Conservation (phyloP, 2,888 invertebrate species). For the Anthrax anthrax region DNA sequence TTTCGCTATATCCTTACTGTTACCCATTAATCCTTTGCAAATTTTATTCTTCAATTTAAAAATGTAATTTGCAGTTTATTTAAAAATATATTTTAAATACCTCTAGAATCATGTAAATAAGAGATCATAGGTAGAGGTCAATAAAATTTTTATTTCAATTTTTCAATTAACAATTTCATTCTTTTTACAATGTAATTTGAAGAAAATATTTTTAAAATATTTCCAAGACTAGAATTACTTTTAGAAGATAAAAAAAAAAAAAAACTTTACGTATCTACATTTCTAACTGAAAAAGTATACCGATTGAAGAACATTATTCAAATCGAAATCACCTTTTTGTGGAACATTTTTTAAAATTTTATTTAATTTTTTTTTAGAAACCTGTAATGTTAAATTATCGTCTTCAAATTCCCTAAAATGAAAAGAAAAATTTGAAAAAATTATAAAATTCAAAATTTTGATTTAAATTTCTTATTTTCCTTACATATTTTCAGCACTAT, state of each 20-base stretch:
- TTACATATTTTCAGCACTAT: constrained; percentile 46
- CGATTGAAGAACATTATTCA: constrained; percentile 59
- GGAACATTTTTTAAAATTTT: constrained; percentile 49
- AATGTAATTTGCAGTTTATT: too few species aligned
- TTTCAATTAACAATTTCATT: too few species aligned
- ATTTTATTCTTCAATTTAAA: too few species aligned
- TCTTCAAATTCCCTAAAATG: constrained; percentile 37
- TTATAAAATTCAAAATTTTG: not conserved
- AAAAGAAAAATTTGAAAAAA: constrained; percentile 9
- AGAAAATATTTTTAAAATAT: too few species aligned
- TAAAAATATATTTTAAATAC: too few species aligned
- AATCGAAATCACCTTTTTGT: constrained; percentile 59
- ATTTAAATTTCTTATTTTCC: constrained; percentile 36
- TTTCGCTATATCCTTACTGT: too few species aligned
- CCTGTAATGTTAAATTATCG: constrained; percentile 18
- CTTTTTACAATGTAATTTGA: too few species aligned
- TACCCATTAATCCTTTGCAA: too few species aligned
- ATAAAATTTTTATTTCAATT: too few species aligned
- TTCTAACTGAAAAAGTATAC: constrained; percentile 73
- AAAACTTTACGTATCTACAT: not conserved
- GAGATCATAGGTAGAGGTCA: too few species aligned
- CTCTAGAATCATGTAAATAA: too few species aligned
- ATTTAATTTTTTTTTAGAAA: constrained; percentile 38
- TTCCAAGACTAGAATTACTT: too few species aligned
- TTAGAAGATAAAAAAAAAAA: not conserved